phyloP scores from a whole-genome alignment of 1,140 invertebrate genomes.

The Drosophila lowei region DNA sequence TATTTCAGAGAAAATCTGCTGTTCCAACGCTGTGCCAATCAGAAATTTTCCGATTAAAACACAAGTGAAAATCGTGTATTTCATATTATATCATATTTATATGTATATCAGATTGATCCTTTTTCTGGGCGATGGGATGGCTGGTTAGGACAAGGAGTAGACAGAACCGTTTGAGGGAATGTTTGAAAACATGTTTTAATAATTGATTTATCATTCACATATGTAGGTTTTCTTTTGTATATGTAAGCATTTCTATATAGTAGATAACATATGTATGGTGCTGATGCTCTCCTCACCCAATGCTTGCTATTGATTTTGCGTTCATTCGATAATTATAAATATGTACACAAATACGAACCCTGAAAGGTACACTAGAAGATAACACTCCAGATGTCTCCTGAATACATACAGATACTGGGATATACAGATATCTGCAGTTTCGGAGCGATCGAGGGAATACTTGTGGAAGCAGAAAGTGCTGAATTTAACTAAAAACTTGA shows the following conservation, averaged over 20 bases:
- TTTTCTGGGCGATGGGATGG: too few species aligned
- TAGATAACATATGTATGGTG: slow-evolving; percentile 43
- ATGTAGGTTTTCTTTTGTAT: slow-evolving; percentile 25
- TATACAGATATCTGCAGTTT: slow-evolving; percentile 7
- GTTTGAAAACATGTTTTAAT: slow-evolving; percentile 61
- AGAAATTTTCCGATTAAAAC: too few species aligned
- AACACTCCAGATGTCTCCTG: slow-evolving; percentile 5
- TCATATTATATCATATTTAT: too few species aligned
- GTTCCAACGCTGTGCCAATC: too few species aligned
- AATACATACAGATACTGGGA: slow-evolving; percentile 21
- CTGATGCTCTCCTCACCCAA: slow-evolving; percentile 23
- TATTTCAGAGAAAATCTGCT: too few species aligned
- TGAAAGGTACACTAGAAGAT: neutral
- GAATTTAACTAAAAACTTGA: too few species aligned
- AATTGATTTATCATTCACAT: slow-evolving; percentile 54
- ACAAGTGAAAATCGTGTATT: too few species aligned
- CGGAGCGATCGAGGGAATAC: neutral
- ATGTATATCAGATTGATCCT: too few species aligned
- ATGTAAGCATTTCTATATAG: slow-evolving; percentile 48
- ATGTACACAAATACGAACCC: slow-evolving; percentile 43
- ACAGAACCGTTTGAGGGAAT: slow-evolving; percentile 36
- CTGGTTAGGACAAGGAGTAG: neutral
- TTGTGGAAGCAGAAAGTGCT: too few species aligned
- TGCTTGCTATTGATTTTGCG: slow-evolving; percentile 24
- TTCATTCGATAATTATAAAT: slow-evolving; percentile 42